phyloP scores from a whole-genome alignment of 2,113 vertebrate species.

The Pampusana beccarii region DNA sequence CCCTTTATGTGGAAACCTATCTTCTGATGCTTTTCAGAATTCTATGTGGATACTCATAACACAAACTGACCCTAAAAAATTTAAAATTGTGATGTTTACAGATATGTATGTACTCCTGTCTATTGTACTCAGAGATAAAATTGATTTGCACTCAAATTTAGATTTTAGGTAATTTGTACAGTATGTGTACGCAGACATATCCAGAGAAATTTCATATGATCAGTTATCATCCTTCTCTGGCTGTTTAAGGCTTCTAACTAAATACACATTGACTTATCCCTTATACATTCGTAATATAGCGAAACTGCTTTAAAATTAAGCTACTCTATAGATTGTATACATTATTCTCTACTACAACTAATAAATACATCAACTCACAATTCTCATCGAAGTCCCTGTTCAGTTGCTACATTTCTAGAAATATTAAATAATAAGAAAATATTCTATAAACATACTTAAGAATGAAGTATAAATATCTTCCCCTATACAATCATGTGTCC shows the following conservation, averaged over 20 bases:
- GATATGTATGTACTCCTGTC: background rate
- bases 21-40: background rate
- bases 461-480: background rate
- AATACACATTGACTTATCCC: background rate
- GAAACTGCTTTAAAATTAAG: background rate
- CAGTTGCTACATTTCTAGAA: background rate
- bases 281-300: background rate
- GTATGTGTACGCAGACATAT: background rate
- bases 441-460: background rate
- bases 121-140: background rate
- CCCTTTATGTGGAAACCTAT: background rate
- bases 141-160: background rate
- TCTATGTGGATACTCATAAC: background rate
- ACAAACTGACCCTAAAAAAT: background rate
- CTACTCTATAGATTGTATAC: background rate
- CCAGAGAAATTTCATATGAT: background rate
- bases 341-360: background rate
- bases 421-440: background rate
- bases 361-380: background rate
- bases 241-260: background rate
- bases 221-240: background rate
- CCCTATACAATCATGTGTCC: background rate
- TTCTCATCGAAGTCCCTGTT: background rate
- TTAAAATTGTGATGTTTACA: accelerated
- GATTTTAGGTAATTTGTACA: background rate